These are phyloP conservation scores for Helicoverpa zea DNA, from an alignment of 1,140 invertebrate species.

Conservation along the genomic window DNA sequence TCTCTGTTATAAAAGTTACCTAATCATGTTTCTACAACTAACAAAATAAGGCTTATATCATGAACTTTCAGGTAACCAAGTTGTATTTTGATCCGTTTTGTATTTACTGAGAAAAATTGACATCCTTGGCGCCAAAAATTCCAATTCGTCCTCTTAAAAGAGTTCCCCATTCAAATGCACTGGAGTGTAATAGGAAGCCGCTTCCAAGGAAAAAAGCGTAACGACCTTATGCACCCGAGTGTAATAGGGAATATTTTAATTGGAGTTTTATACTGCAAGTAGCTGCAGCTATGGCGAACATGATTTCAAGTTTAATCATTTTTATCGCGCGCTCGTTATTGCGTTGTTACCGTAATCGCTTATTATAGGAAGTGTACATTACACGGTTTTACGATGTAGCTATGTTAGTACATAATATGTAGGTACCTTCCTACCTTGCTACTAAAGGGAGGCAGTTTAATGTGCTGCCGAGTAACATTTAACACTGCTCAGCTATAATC, in stretches of 20 bases:
- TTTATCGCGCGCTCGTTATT: neutral
- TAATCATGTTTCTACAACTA: too few species aligned
- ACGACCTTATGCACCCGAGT: neutral
- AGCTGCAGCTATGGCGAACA: neutral
- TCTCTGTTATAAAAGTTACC: too few species aligned
- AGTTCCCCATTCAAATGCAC: conserved; percentile 12
- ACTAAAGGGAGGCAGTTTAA: neutral
- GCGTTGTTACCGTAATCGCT: conserved; percentile 1
- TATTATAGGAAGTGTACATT: conserved; percentile 15
- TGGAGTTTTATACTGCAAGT: neutral
- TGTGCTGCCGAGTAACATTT: conserved; percentile 3
- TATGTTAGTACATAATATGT: neutral
- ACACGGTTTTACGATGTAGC: neutral
- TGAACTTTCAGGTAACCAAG: too few species aligned
- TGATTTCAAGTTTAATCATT: neutral
- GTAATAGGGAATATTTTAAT: neutral
- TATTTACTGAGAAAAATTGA: too few species aligned
- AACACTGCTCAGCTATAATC: neutral
- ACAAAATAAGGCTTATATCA: too few species aligned
- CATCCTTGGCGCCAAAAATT: too few species aligned
- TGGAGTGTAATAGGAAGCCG: conserved; percentile 10
- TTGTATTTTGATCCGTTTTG: too few species aligned
- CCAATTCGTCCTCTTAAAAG: too few species aligned
- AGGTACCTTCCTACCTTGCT: too few species aligned
- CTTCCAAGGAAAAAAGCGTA: conserved; percentile 1